These are phyloP conservation scores for Lymantria dispar DNA, from an alignment of 2,888 invertebrate species.

Conservation along the genomic window DNA sequence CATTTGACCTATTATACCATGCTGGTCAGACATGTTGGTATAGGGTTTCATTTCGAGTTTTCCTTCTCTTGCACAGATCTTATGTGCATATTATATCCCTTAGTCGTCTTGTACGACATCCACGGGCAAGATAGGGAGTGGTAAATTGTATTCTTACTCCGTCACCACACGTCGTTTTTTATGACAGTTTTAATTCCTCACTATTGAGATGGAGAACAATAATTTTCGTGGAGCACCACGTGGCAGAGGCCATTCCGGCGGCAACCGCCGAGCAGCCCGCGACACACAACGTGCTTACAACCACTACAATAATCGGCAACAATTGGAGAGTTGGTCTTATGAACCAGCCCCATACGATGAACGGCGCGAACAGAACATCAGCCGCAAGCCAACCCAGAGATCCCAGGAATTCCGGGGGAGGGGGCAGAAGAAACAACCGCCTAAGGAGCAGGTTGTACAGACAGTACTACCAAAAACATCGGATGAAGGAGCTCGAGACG, in stretches of 20 bases:
- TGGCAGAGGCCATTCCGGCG: neutral
- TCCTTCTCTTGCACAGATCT: no score
- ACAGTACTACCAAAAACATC: neutral
- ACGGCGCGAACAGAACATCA: neutral
- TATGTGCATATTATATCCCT: no score
- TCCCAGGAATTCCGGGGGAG: neutral
- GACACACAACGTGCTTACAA: neutral
- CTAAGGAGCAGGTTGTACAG: neutral
- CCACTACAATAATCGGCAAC: neutral
- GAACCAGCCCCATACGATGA: neutral
- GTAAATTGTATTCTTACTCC: no score
- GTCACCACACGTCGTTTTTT: no score
- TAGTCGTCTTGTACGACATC: no score
- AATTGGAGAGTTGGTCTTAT: neutral
- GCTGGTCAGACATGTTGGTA: no score
- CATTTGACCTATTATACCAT: no score
- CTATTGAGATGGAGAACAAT: no score
- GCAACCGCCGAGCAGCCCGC: neutral
- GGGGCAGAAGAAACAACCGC: neutral
- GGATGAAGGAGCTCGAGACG: slow-evolving; percentile 5
- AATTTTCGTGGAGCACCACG: neutral
- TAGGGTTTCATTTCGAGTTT: no score
- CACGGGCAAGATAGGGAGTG: no score
- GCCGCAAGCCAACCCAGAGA: neutral
- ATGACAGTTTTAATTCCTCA: no score